Percentiles rank a stretch among this genome's conserved stretches.
Evolutionary conservation across 2,888 invertebrate genomes (phyloP).

Genomic region (Liopterus haemorrhoidalis): DNA sequence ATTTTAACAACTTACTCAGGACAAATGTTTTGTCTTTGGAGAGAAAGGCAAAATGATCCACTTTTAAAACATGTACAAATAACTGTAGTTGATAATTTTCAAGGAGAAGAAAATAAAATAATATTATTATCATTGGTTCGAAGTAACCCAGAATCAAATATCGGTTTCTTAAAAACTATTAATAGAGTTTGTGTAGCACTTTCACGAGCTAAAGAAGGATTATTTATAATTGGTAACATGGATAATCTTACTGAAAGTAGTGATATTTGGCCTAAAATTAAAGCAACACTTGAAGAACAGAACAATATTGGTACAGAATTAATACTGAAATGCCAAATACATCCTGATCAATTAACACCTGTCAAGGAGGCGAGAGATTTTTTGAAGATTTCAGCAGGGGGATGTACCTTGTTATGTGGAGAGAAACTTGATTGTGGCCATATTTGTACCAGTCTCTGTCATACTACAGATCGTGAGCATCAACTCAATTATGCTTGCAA

Average conservation of each 20-base stretch:
- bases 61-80: slow-evolving; percentile 52
- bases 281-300: slow-evolving; percentile 46
- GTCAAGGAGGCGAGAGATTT: slow-evolving; percentile 46
- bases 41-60: slow-evolving; percentile 36
- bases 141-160: slow-evolving; percentile 59
- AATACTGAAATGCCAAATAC: slow-evolving; percentile 50
- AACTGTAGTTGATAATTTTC: slow-evolving; percentile 70
- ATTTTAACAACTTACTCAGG: slow-evolving; percentile 68
- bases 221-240: slow-evolving; percentile 73
- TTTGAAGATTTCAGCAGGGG: slow-evolving; percentile 52
- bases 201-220: slow-evolving; percentile 65
- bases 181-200: slow-evolving; percentile 74
- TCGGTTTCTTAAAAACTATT: slow-evolving; percentile 63
- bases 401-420: slow-evolving; percentile 54
- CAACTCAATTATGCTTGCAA: slow-evolving; percentile 46
- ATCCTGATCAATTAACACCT: slow-evolving; percentile 43
- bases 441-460: slow-evolving; percentile 55
- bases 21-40: slow-evolving; percentile 56
- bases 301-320: slow-evolving; percentile 51
- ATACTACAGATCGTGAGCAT: slow-evolving; percentile 54
- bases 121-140: slow-evolving; percentile 73
- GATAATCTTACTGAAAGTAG: slow-evolving; percentile 50
- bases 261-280: slow-evolving; percentile 53
- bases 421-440: slow-evolving; percentile 55
- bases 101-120: slow-evolving; percentile 75